phyloP scores from a whole-genome alignment of 2,797 vertebrate genomes.

The Bradypodion pumilum region DNA sequence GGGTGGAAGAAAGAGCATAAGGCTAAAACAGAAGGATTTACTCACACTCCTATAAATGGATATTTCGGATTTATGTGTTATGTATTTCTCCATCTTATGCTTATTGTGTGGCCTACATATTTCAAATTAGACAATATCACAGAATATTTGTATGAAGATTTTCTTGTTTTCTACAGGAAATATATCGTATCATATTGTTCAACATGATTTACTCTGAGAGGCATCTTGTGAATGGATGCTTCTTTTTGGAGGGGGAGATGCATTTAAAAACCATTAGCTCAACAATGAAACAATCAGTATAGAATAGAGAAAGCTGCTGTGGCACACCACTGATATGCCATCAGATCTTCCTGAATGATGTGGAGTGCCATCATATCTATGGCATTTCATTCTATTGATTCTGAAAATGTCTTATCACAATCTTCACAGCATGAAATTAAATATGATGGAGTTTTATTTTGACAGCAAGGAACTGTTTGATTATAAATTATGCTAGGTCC shows the following conservation, averaged over 20 bases:
- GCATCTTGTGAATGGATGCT: constrained; percentile 8
- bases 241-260: background rate
- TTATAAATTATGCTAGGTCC: background rate
- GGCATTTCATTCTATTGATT: background rate
- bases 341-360: background rate
- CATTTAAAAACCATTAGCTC: constrained; percentile 28
- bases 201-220: constrained; percentile 1
- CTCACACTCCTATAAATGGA: background rate
- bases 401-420: background rate
- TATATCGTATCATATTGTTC: constrained; percentile 26
- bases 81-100: background rate
- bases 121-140: constrained; percentile 16
- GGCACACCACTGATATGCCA: background rate
- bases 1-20: background rate
- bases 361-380: background rate
- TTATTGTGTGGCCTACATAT: background rate
- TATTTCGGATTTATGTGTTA: background rate
- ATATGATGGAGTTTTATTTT: background rate
- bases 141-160: background rate
- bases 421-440: background rate
- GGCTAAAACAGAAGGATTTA: background rate
- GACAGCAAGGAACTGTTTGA: background rate
- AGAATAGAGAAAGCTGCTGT: background rate
- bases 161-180: background rate
- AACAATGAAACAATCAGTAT: constrained; percentile 23